Percentiles rank a stretch among this genome's conserved stretches.
These are phyloP conservation scores for Jordanella pulchra DNA, from an alignment of 2,797 vertebrate genomes.

Conservation along the genomic window DNA sequence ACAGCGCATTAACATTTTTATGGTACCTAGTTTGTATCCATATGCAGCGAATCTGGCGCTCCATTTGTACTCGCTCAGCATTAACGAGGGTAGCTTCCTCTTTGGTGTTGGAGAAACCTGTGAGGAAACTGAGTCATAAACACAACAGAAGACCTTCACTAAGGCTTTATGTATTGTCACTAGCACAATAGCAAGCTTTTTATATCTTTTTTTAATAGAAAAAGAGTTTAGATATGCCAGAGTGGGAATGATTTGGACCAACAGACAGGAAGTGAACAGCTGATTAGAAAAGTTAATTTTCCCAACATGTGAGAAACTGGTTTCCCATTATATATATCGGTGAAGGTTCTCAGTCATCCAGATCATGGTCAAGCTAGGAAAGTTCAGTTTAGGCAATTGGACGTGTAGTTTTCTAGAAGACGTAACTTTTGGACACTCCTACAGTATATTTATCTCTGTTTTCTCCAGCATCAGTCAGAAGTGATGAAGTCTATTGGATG, in stretches of 20 bases:
- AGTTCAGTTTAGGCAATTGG: too few relatives aligned
- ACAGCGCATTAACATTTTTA: conserved; percentile 41
- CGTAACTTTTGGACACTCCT: too few relatives aligned
- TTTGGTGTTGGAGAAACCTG: conserved; percentile 10
- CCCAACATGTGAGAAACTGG: background rate
- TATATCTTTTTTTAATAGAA: background rate
- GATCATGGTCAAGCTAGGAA: too few relatives aligned
- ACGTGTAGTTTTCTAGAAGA: too few relatives aligned
- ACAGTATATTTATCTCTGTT: too few relatives aligned
- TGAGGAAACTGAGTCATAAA: conserved; percentile 37
- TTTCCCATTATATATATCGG: background rate
- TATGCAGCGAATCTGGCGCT: conserved; percentile 46
- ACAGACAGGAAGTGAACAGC: background rate
- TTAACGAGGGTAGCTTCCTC: conserved; percentile 2
- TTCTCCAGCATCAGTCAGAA: too few relatives aligned
- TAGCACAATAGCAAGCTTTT: background rate
- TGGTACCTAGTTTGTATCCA: conserved; percentile 42
- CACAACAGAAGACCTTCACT: background rate
- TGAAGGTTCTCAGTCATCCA: too few relatives aligned
- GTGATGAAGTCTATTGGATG: too few relatives aligned
- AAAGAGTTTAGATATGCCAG: background rate
- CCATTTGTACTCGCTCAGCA: conserved; percentile 30
- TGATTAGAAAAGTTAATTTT: too few relatives aligned
- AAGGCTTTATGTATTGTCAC: background rate
- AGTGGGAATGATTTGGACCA: background rate